Base-by-base conservation (phyloP, 2,113 vertebrate genomes). In the Leptocoma aspasia region DNA sequence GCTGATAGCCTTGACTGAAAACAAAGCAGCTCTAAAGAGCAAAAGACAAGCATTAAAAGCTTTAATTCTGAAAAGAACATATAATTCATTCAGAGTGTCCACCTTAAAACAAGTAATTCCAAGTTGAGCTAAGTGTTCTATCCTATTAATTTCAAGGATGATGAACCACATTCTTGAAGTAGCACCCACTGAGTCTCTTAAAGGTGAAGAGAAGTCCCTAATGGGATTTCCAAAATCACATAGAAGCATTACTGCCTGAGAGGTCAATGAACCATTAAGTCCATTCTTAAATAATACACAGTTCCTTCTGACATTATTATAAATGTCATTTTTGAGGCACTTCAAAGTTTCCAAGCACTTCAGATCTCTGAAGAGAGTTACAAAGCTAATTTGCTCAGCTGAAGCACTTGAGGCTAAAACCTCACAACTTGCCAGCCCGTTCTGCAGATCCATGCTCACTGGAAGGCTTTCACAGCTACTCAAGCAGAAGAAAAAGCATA, bases 311-410 rank as follows among this genome's bases (percentile, higher is more conserved):
- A 85, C 66, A 76, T 94, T 94, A 96, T 92, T 80, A 42, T 93
- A 90, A 95, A 93, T 86, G 85, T 45, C 88, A 82, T 42, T 76
- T 94, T 79, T 75, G 73, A 94, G 70, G 84, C 82, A 82, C 75
- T 96, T 93, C 75, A 85, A 90, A 96, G 84, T 76, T 91, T 45
- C 66, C 61, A 80, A 64, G 66, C 70, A 80, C 78, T 96, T 92
- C 73, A 94, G 70, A 69, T 82, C 65, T 95, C 88, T 61, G 52
- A 91, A 96, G 60, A 76, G 57, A 96, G 54, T 90, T 92, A 90
- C 63, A 92, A 95, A 93, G 54, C 63, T 59, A 80, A 96, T 94
- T 79, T 90, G 19, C 63, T 82, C 75, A 86, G 79, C 15, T 31
- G 57, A 79, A 75, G 28, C 49, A 68, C 54, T 65, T 60, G 65